Base-by-base conservation (phyloP, 2,888 invertebrate genomes). In the Formica aserva region DNA sequence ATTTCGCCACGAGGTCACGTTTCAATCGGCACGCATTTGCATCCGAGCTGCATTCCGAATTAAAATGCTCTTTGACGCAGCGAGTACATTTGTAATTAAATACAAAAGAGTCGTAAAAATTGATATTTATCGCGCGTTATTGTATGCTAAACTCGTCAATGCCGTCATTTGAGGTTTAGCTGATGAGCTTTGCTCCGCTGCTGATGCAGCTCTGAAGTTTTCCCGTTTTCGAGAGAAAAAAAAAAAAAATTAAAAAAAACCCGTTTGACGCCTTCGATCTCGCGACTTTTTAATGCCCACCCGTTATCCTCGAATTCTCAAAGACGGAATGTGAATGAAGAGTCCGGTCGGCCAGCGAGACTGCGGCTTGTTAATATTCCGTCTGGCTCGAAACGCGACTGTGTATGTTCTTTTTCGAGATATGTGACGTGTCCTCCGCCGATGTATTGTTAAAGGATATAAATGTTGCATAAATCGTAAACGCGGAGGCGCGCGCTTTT, bases 241-340 rank as follows among this genome's bases (percentile, higher is more conserved):
- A 32, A 6, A 41, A 41, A 41, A 13, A 13, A 3, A 22, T 22
- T 22, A 22, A 13, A 13, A 41, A 41, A 3, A 13, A 41, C 78
- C 57, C 62, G 84, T 82, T 74, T 62, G 45, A 65, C 72, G 60
- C 48, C 76, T 88, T 85, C 87, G 78, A 80, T 87, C 78, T 62
- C 65, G 69, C 75, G 65, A 65, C 80, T 82, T n/a, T 52, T 83
- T 78, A 85, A 76, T 67, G 78, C 63, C 80, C 71, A 76, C 78
- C 62, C 45, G 84, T 85, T 85, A 84, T 71, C 83, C 85, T 80
- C 67, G 87, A 82, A 87, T 84, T 80, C 80, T 76, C 69, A n/a
- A 62, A 55, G 76, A 55, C 71, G 85, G 81, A 66, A 86, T 84
- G 77, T 65, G 77, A 86, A 88, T 81, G 82, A 74, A 84, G 83